Evolutionary conservation across 1,140 invertebrate species (phyloP), one percentile per base, ranked within the genome.

Genomic region (Drosophila sechellia): DNA sequence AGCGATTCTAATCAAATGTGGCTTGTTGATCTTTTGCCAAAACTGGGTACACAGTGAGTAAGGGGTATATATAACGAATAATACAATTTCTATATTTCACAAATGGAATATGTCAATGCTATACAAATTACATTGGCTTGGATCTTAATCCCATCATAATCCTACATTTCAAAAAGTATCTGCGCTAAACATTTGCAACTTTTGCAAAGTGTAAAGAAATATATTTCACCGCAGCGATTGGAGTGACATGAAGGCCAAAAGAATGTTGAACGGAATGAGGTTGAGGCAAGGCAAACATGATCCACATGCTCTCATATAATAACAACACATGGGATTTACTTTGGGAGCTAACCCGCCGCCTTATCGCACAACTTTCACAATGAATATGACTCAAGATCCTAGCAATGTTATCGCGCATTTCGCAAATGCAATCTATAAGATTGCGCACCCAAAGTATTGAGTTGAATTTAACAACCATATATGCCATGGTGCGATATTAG

Each of bases 1-100:
- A 59, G 56, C 40, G 79, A 68, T 73, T 54, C 60, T 55, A 68
- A 72, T 77, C 60, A 64, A 73, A 53, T 65, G 43, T 64, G n/a
- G 50, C 12, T 68, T 54, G 27, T 42, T 71, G 68, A n/a, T 71
- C 13, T 17, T 37, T 49, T 56, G 50, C 22, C 35, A 42, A 43
- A 59, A 25, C 4, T 1, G 13, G 25, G 27, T 58, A 34, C 27
- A 43, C 53, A 22, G 20, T 11, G 2, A 39, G 8, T 27, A 0
- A 27, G 27, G 6, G 27, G 27, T 5, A 5, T 8, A 13, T 5
- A 5, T 8, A 13, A 3, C 4, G n/a, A 15, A 13, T 12, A 22
- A 3, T 22, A 20, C 20, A 20, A 20, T 20, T 22, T 22, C 1
- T 2, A 22, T 22, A 22, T 2, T 22, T 22, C 20, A 22, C 20